A percentile compares a stretch with the other conserved stretches of the same genome.
These are phyloP conservation scores for Aleiodes leptofemur DNA, from an alignment of 2,888 invertebrate species.

Conservation along the genomic window DNA sequence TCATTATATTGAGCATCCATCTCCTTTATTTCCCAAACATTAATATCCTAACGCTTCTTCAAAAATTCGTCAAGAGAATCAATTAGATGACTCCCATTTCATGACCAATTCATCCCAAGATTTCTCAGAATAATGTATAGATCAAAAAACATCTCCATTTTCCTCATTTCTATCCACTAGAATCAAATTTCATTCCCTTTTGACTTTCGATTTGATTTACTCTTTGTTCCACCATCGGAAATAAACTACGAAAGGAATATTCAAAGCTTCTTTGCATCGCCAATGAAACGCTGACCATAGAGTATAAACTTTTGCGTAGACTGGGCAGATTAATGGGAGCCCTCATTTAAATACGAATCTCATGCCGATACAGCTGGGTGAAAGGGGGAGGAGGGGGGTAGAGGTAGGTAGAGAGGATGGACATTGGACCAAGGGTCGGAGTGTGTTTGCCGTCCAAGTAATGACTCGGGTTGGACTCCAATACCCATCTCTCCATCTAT, in stretches of 20 bases:
- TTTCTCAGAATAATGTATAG: too few relatives aligned
- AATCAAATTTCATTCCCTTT: slow-evolving; percentile 32
- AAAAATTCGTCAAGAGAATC: too few relatives aligned
- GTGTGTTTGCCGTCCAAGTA: slow-evolving; percentile 75
- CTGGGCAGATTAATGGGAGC: slow-evolving; percentile 72
- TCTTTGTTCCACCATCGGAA: slow-evolving; percentile 34
- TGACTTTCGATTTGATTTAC: slow-evolving; percentile 27
- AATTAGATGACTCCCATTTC: too few relatives aligned
- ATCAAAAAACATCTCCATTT: slow-evolving; percentile 19
- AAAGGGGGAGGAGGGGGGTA: slow-evolving; percentile 34
- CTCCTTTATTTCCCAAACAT: too few relatives aligned
- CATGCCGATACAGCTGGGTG: slow-evolving; percentile 69
- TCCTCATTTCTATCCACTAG: slow-evolving; percentile 34
- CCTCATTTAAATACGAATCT: slow-evolving; percentile 76
- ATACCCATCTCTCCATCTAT: slow-evolving; percentile 35
- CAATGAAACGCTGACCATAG: slow-evolving; percentile 68
- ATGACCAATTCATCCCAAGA: too few relatives aligned
- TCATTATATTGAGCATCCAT: too few relatives aligned
- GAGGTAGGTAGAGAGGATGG: slow-evolving; percentile 62
- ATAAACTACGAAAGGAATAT: slow-evolving; percentile 57
- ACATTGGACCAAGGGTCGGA: slow-evolving; percentile 72
- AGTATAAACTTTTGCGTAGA: slow-evolving; percentile 66
- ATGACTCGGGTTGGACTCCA: slow-evolving; percentile 71
- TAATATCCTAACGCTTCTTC: too few relatives aligned
- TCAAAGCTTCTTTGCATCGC: slow-evolving; percentile 59